Percentiles rank a stretch among this genome's conserved stretches.
These are phyloP conservation scores for Drosophila bipectinata DNA, from an alignment of 1,140 invertebrate species.

Conservation along the genomic window DNA sequence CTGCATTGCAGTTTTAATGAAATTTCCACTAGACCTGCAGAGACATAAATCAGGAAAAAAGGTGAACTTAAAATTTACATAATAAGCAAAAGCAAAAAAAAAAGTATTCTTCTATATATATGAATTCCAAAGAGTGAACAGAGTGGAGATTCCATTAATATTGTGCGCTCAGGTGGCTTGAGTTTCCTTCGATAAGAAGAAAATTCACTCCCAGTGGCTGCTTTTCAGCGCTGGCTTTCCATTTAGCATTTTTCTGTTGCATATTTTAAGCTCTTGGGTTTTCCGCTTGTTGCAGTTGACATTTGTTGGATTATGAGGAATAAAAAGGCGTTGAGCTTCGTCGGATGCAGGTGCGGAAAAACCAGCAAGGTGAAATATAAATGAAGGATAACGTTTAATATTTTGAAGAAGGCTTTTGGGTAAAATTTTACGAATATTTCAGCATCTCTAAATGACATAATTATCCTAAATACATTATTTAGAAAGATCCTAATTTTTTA, in stretches of 20 bases:
- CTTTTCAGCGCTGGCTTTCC: slow-evolving; percentile 38
- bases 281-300: slow-evolving; percentile 35
- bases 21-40: slow-evolving; percentile 38
- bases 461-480: too few species aligned
- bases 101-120: slow-evolving; percentile 20
- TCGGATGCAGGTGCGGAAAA: not conserved
- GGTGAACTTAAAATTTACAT: slow-evolving; percentile 63
- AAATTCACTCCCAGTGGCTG: slow-evolving; percentile 59
- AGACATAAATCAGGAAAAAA: slow-evolving; percentile 30
- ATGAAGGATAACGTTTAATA: not conserved
- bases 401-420: not conserved
- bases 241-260: slow-evolving; percentile 40
- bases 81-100: slow-evolving; percentile 36
- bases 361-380: not conserved
- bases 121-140: slow-evolving; percentile 5
- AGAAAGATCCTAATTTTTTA: too few species aligned
- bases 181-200: slow-evolving; percentile 39
- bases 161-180: slow-evolving; percentile 55
- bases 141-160: slow-evolving; percentile 63
- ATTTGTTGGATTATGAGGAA: slow-evolving; percentile 36
- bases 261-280: slow-evolving; percentile 33
- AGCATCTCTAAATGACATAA: too few species aligned
- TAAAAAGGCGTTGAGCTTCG: not conserved
- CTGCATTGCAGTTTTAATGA: slow-evolving; percentile 64
- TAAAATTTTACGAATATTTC: too few species aligned